Base-by-base conservation (phyloP, 2,888 invertebrate genomes). In the Anodontia alba region DNA sequence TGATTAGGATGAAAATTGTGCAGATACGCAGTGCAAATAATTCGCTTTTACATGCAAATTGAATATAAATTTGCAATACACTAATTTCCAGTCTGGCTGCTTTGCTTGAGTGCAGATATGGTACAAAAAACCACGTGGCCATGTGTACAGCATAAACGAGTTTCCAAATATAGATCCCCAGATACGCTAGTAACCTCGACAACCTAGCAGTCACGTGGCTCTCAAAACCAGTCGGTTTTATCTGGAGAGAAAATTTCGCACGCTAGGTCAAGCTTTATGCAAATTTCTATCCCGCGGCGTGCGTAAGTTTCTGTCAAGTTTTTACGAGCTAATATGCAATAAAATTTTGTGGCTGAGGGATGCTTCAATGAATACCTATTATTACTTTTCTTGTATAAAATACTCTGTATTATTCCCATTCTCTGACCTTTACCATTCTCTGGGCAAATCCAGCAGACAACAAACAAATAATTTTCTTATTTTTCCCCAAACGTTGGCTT, bases 141-240 rank as follows among this genome's bases (percentile, higher is more conserved):
- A 7, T 46, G 54, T 76, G 67, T 76, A 78, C 78, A 51, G 51
- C 26, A 46, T 54, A 78, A 78, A 75, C 67, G 70, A 57, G 66
- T 54, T 69, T 72, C 83, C 80, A 83, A 72, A 78, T 51, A 75
- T 80, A 83, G 78, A 38, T 23, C 72, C 73, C 73, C 49, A 78
- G 79, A 83, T 79, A 80, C 86, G 81, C 82, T 69, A 81, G 86
- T 86, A 86, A 83, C 83, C 86, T 51, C 74, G 86, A 80, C 79
- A 86, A 86, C 86, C 71, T 31, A 69, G n/a, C 12, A 62, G 71
- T 77, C 86, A 86, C 86, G 86, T 86, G 83, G 77, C 43, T 33
- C 2, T n/a, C 33, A 70, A 54, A 72, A 51, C 31, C 51, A 15
- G 3, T 49, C 26, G 49, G n/a, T n/a, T n/a, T n/a, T 67, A 67